Conservation (phyloP, 2,888 invertebrate genomes). For the Ptychoptera contaminata region DNA sequence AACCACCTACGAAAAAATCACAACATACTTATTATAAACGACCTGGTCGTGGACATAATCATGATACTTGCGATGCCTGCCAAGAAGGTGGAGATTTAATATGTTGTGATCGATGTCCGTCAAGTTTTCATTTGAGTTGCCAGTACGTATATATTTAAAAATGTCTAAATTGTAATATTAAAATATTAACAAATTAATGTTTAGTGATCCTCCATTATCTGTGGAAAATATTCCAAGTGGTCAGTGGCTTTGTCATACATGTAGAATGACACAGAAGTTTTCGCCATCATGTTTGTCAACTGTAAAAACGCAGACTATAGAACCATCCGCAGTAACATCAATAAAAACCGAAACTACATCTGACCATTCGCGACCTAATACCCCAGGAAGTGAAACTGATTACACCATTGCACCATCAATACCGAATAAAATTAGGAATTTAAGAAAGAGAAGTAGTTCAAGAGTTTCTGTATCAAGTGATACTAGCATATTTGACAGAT, state of each 20-base stretch:
- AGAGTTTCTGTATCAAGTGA: constrained; percentile 23
- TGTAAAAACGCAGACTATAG: constrained; percentile 29
- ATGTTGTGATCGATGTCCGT: constrained; percentile 91
- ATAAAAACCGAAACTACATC: constrained; percentile 18
- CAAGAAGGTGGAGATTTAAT: constrained; percentile 88
- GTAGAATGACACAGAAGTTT: constrained; percentile 33
- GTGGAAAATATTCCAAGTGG: constrained; percentile 80
- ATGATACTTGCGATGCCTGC: constrained; percentile 88
- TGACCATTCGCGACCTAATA: constrained; percentile 30
- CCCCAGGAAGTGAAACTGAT: constrained; percentile 13
- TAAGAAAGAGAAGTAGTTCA: constrained; percentile 27
- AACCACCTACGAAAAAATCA: constrained; percentile 31
- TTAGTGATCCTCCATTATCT: constrained; percentile 81
- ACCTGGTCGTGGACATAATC: constrained; percentile 80
- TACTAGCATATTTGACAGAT: constrained; percentile 15
- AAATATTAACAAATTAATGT: no score
- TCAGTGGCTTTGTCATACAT: constrained; percentile 83
- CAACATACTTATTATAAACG: constrained; percentile 72
- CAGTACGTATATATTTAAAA: constrained; percentile 50
- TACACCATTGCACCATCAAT: constrained; percentile 11
- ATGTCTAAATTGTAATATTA: constrained; percentile 23
- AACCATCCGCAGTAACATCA: constrained; percentile 25
- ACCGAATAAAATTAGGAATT: constrained; percentile 30
- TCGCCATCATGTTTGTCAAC: constrained; percentile 19
- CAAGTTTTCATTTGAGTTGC: constrained; percentile 90